phyloP scores from a whole-genome alignment of 2,113 vertebrate genomes.

The Nannospalax galili region DNA sequence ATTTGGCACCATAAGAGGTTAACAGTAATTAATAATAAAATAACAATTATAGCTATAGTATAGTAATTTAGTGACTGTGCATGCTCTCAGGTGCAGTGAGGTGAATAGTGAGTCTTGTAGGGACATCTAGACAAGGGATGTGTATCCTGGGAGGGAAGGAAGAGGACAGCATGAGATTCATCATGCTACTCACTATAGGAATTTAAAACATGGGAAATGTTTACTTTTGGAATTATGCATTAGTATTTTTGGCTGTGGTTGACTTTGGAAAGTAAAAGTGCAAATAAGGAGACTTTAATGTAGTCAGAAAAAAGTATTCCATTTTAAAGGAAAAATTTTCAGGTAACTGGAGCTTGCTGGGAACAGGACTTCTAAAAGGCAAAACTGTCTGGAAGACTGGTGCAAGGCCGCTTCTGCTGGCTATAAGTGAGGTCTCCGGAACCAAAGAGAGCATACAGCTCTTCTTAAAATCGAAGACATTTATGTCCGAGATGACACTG shows the following conservation, averaged over 20 bases:
- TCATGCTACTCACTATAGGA: not conserved
- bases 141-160: not conserved
- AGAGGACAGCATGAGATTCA: not conserved
- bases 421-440: too few relatives aligned
- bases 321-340: conserved; percentile 14
- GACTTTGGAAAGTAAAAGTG: not conserved
- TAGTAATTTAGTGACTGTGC: not conserved
- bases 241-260: not conserved
- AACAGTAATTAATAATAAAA: not conserved
- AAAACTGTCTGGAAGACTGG: too few relatives aligned
- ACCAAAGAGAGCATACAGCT: too few relatives aligned
- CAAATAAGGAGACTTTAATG: not conserved
- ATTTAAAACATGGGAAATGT: not conserved
- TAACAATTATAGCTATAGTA: not conserved
- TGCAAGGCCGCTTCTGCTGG: too few relatives aligned
- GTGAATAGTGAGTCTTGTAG: not conserved
- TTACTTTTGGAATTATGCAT: not conserved
- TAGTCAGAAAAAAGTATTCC: not conserved
- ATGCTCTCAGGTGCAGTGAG: too few relatives aligned
- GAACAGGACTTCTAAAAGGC: too few relatives aligned
- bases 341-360: too few relatives aligned
- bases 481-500: too few relatives aligned
- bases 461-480: too few relatives aligned
- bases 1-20: not conserved
- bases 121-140: not conserved